A percentile compares a stretch with the other conserved stretches of the same genome.
These are phyloP conservation scores for Artemisiospiza belli DNA, from an alignment of 2,113 vertebrate species.

Conservation along the genomic window DNA sequence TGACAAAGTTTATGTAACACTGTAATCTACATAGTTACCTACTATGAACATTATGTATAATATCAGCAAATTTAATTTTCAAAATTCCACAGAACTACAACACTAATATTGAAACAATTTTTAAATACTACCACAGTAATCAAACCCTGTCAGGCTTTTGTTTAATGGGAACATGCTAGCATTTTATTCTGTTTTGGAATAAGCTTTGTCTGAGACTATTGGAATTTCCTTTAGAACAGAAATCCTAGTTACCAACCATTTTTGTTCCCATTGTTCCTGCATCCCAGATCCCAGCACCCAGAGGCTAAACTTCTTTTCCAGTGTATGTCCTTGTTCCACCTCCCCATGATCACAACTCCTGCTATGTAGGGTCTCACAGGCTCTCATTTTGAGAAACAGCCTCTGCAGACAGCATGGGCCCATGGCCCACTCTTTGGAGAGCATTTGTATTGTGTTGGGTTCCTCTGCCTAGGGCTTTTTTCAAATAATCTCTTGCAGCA, in stretches of 20 bases:
- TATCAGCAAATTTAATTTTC: not conserved
- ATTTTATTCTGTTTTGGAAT: slow-evolving; percentile 33
- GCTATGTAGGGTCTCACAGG: not conserved
- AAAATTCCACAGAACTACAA: not conserved
- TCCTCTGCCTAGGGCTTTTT: not conserved
- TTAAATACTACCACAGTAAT: not conserved
- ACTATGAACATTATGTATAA: not conserved
- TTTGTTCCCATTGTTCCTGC: slow-evolving; percentile 20
- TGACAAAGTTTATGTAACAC: not conserved
- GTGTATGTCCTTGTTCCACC: not conserved
- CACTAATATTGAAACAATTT: not conserved
- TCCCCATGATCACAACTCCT: not conserved
- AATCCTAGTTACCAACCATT: slow-evolving; percentile 24
- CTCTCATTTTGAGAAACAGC: not conserved
- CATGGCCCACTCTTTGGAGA: not conserved
- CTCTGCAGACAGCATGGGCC: not conserved
- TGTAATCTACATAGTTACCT: not conserved
- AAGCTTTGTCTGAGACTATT: slow-evolving; percentile 9
- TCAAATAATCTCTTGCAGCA: not conserved
- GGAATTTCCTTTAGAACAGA: slow-evolving; percentile 39
- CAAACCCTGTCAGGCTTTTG: not conserved
- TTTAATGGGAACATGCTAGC: not conserved
- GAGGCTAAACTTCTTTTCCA: slow-evolving; percentile 10
- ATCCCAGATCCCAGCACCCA: not conserved
- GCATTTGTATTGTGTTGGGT: not conserved